Percentiles rank a stretch among this genome's conserved stretches.
phyloP scores from a whole-genome alignment of 2,797 vertebrate species.

The Cephalopachus bancanus region DNA sequence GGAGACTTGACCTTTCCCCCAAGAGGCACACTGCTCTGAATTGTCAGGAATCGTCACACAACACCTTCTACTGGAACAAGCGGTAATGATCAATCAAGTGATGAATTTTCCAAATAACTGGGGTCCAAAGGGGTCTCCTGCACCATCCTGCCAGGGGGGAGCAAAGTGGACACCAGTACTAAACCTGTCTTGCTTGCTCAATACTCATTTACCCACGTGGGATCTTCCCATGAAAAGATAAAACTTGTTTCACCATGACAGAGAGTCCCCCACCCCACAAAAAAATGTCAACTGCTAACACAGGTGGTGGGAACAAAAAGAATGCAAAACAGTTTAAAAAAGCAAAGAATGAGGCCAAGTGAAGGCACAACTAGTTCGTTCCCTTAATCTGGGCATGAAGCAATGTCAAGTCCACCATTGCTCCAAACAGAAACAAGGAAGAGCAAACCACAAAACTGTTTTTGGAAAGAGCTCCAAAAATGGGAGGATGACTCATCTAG shows the following conservation, averaged over 20 bases:
- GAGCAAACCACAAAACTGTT: neutral
- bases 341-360: neutral
- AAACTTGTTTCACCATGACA: neutral
- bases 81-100: accelerated
- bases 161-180: neutral
- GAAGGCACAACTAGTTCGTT: neutral
- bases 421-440: neutral
- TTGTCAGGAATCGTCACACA: neutral
- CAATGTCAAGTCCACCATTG: accelerated
- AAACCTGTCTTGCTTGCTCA: neutral
- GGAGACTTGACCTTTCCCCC: accelerated
- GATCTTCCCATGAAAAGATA: neutral
- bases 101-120: accelerated
- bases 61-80: neutral
- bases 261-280: neutral
- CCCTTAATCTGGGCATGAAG: neutral
- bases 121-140: neutral
- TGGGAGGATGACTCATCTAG: neutral
- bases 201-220: neutral
- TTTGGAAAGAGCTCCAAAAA: neutral
- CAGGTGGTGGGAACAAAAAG: neutral
- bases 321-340: neutral
- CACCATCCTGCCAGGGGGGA: neutral
- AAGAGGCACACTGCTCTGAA: neutral
- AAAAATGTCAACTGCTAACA: neutral